Conservation (phyloP, 2,888 invertebrate species). For the Teleiodes luculella region DNA sequence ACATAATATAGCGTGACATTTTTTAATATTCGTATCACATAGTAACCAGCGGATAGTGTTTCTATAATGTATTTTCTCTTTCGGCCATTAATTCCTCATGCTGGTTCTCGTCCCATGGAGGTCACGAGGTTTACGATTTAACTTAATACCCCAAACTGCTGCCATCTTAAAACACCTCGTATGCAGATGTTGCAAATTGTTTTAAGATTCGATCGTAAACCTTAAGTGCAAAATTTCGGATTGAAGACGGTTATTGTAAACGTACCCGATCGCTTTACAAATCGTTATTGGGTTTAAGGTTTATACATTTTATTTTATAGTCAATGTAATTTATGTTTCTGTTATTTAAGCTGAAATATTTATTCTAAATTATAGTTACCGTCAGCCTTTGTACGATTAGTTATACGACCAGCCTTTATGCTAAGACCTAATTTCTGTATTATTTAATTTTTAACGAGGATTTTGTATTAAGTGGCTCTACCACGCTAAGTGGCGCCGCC, state of each 20-base stretch:
- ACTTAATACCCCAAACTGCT: constrained; percentile 51
- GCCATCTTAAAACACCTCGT: constrained; percentile 34
- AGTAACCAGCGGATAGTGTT: no score
- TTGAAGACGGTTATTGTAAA: constrained; percentile 22
- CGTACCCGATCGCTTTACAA: constrained; percentile 24
- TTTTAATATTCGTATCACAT: no score
- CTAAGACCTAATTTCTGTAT: no score
- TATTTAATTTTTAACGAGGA: no score
- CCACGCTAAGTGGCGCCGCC: no score
- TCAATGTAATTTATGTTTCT: constrained; percentile 38
- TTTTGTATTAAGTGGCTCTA: no score
- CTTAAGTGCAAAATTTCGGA: constrained; percentile 32
- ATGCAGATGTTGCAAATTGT: constrained; percentile 57
- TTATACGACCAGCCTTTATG: no score
- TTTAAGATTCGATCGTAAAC: constrained; percentile 42
- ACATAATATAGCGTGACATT: no score
- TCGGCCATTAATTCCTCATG: not conserved
- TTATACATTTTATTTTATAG: constrained; percentile 54
- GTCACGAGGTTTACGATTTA: constrained; percentile 67
- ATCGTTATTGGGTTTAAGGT: constrained; percentile 46
- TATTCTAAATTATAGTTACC: constrained; percentile 14
- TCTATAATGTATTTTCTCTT: constrained; percentile 8
- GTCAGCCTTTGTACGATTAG: no score
- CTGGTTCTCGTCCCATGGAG: constrained; percentile 44
- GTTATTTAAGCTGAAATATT: no score